Evolutionary conservation across 2,113 vertebrate genomes (phyloP), one percentile per base, ranked within the genome.

Genomic region (Hemiprocne comata): DNA sequence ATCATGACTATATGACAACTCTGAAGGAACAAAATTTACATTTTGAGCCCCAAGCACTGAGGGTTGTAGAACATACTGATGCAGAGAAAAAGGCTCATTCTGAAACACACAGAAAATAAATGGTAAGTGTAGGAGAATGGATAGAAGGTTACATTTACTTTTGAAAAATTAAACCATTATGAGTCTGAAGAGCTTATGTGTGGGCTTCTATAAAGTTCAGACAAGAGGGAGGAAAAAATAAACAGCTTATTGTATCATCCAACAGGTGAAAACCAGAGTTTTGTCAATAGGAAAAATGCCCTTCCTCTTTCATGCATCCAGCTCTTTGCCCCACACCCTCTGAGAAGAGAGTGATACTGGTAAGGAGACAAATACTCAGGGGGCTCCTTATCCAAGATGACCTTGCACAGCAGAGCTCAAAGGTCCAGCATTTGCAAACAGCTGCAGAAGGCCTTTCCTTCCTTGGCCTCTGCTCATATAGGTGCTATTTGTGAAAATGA

Each of bases 21-120:
- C 40, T 58, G 58, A 96, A 65, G 55, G 42, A 95, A 34, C 10
- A 72, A 66, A 87, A 93, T 64, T 67, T 85, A 62, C 13, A 58
- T 71, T 71, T 95, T 62, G 50, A 77, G 53, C 57, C 44, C 36
- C 55, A 40, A 61, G 48, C 57, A 7, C 28, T 25, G 78, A 76
- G 29, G 25, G 72, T 61, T 31, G 62, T 31, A 95, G 40, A 66
- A 87, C 26, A 40, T 12, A 21, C 2, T n/a, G 28, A 61, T 48
- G 58, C 10, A 75, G 74, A 66, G n/a, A n/a, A 85, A 81, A 21
- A 7, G 38, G n/a, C 19, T 70, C 8, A n/a, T 66, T 93, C 90
- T 53, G 36, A 84, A 95, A 55, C 15, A 55, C 15, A 46, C 5
- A 33, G 42, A 69, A 94, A 96, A 58, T 65, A 93, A 44, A 86